phyloP scores from a whole-genome alignment of 2,888 invertebrate species.

The Embidobia sp. region DNA sequence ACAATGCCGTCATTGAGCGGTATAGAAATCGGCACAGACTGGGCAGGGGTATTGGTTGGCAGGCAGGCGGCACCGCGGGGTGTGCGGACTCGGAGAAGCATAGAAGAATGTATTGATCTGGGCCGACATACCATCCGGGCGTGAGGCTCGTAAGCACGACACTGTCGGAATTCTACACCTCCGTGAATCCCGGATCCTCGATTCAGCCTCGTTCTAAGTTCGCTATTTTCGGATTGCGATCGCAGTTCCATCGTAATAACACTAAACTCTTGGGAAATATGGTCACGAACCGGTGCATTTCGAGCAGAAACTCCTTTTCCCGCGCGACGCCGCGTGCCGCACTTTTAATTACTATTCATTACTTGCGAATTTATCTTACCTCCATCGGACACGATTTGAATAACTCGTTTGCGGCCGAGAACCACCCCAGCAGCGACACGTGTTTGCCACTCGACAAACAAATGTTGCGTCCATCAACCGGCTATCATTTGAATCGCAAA shows the following conservation, averaged over 20 bases:
- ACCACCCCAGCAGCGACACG: slow-evolving; percentile 2
- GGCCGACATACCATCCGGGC: slow-evolving; percentile 76
- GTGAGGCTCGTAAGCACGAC: slow-evolving; percentile 75
- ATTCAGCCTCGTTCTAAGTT: slow-evolving; percentile 64
- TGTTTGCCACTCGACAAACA: slow-evolving; percentile 28
- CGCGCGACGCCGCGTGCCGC: slow-evolving; percentile 31
- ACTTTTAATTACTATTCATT: slow-evolving; percentile 64
- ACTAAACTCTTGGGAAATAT: slow-evolving; percentile 65
- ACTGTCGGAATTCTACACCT: slow-evolving; percentile 76
- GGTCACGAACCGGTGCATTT: slow-evolving; percentile 52
- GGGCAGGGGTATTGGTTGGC: slow-evolving; percentile 70
- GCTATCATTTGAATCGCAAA: slow-evolving; percentile 34
- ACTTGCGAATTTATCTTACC: slow-evolving; percentile 47
- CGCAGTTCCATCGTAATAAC: slow-evolving; percentile 60
- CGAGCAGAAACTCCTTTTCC: slow-evolving; percentile 56
- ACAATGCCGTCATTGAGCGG: too few relatives aligned
- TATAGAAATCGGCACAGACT: slow-evolving; percentile 67
- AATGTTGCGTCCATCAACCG: slow-evolving; percentile 25
- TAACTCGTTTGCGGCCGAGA: slow-evolving; percentile 30
- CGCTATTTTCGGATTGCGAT: slow-evolving; percentile 63
- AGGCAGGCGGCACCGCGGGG: slow-evolving; percentile 70
- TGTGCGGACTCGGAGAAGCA: slow-evolving; percentile 76
- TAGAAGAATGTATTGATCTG: slow-evolving; percentile 80
- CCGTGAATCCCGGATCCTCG: slow-evolving; percentile 65
- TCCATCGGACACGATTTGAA: slow-evolving; percentile 48